Percentiles rank a stretch among this genome's conserved stretches.
Conservation (phyloP, 2,113 vertebrate species). For the Ameiurus melas region DNA sequence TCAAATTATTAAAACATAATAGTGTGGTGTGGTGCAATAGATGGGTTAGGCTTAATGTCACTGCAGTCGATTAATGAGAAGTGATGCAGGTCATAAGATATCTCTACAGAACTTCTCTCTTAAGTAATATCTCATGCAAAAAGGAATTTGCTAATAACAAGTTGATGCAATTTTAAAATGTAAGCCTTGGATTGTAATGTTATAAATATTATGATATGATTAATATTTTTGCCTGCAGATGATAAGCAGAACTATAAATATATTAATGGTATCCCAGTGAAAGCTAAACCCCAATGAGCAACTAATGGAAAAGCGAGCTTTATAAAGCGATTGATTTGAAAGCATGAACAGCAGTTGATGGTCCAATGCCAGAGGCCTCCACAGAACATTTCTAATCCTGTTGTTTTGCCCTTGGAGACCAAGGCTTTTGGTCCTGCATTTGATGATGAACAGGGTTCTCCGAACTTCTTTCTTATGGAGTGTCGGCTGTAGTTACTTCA, state of each 20-base stretch:
- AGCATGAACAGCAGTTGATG: constrained; percentile 21
- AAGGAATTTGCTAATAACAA: background rate
- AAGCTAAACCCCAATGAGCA: constrained; percentile 36
- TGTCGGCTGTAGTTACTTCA: constrained; percentile 28
- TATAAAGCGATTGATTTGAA: constrained; percentile 36
- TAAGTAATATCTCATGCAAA: background rate
- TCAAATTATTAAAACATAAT: too few relatives aligned
- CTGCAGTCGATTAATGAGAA: background rate
- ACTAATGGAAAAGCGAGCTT: constrained; percentile 39
- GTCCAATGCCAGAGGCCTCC: constrained; percentile 14
- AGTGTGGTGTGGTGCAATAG: background rate
- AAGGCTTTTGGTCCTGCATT: constrained; percentile 19
- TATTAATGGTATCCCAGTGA: constrained; percentile 32
- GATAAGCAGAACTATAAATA: constrained; percentile 21
- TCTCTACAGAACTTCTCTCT: background rate
- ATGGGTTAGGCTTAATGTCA: background rate
- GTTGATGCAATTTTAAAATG: background rate
- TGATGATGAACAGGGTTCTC: constrained; percentile 20
- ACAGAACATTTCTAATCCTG: constrained; percentile 31
- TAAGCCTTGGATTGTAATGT: constrained; percentile 25
- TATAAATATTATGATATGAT: background rate
- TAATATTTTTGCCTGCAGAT: constrained; percentile 32
- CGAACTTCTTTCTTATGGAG: background rate
- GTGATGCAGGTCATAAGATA: constrained; percentile 1
- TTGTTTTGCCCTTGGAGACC: background rate